A percentile compares a stretch with the other conserved stretches of the same genome.
Evolutionary conservation across 2,113 vertebrate species (phyloP).

Genomic region (Corythoichthys haematopterus): DNA sequence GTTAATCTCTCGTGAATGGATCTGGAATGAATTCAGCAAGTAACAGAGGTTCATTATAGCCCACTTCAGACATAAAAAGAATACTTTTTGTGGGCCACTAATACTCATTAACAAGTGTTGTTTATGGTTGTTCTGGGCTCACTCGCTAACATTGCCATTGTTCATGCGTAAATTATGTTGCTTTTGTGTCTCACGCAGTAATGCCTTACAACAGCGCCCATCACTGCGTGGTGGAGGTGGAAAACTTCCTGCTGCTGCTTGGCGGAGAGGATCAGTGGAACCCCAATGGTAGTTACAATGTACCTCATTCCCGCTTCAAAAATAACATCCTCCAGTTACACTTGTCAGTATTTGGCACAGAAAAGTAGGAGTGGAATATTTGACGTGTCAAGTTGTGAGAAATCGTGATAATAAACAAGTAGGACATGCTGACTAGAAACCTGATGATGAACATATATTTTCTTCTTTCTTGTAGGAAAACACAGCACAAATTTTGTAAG

Average conservation of each 20-base stretch:
- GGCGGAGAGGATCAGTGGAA: slow-evolving; percentile 99
- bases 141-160: not conserved
- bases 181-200: slow-evolving; percentile 73
- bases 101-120: not conserved
- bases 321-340: slow-evolving; percentile 46
- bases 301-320: slow-evolving; percentile 20
- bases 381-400: slow-evolving; percentile 26
- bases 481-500: slow-evolving; percentile 99
- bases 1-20: no score
- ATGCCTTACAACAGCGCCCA: slow-evolving; percentile 99
- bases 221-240: slow-evolving; percentile 97
- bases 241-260: slow-evolving; percentile 94
- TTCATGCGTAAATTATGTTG: not conserved
- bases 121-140: not conserved
- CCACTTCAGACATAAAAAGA: not conserved
- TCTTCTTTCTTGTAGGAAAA: slow-evolving; percentile 79
- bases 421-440: slow-evolving; percentile 19
- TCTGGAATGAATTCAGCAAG: no score
- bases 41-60: not conserved
- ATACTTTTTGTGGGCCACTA: not conserved
- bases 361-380: slow-evolving; percentile 42
- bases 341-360: slow-evolving; percentile 39
- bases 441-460: not conserved
- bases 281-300: slow-evolving; percentile 82
- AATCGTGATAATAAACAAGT: slow-evolving; percentile 10